Percentiles rank a stretch among this genome's conserved stretches.
Conservation (phyloP, 92 coral and sea anemone genomes). For the Blastomussa wellsi region DNA sequence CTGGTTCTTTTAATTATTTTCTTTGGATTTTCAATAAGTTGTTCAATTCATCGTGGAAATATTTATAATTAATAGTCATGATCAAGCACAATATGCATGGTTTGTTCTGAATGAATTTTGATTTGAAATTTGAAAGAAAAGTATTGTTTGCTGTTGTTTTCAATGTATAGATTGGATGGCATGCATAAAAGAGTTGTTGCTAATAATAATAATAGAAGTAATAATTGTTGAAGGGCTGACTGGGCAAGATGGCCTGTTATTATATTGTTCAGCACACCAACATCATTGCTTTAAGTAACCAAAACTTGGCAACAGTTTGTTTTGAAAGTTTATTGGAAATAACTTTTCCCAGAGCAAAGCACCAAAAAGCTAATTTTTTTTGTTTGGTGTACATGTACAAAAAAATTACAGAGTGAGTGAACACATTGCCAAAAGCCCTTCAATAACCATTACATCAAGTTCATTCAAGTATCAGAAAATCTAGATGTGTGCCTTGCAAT, state of each 20-base stretch:
- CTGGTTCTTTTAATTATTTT: no score
- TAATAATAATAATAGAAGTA: no score
- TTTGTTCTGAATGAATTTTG: no score
- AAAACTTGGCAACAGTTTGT: neutral
- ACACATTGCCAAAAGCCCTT: neutral
- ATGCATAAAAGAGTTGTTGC: no score
- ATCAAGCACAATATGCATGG: no score
- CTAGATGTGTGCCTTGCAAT: constrained; percentile 45
- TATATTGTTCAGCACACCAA: neutral
- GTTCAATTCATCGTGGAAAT: no score
- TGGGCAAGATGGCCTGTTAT: neutral
- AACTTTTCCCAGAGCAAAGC: neutral
- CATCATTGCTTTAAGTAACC: neutral
- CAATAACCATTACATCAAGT: neutral
- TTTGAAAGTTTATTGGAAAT: neutral
- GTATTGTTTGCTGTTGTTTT: no score
- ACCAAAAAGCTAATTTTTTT: neutral
- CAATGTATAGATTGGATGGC: no score
- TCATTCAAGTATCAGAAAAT: neutral
- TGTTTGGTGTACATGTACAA: neutral
- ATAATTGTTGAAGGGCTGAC: neutral
- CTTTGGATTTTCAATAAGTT: no score
- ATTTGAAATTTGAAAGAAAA: no score
- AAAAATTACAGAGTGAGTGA: neutral
- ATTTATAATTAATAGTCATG: no score